Conservation (phyloP, 2,888 invertebrate species). For the Spodoptera picta region DNA sequence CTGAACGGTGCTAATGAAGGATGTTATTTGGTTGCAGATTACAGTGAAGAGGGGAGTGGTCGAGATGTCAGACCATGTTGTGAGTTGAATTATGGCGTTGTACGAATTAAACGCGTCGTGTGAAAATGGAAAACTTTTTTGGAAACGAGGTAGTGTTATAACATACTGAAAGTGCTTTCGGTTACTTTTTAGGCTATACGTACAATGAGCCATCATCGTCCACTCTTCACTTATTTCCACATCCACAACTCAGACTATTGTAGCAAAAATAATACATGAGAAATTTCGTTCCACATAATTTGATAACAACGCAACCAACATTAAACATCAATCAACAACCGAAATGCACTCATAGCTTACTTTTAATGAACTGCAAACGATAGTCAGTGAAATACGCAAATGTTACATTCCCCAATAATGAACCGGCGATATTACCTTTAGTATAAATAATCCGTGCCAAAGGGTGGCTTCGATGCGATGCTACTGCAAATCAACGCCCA, state of each 20-base stretch:
- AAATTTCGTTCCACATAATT: slow-evolving; percentile 6
- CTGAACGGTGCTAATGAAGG: slow-evolving; percentile 50
- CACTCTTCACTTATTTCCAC: too few relatives aligned
- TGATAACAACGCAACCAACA: slow-evolving; percentile 22
- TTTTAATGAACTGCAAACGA: slow-evolving; percentile 87
- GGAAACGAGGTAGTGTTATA: slow-evolving; percentile 17
- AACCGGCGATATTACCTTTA: slow-evolving; percentile 87
- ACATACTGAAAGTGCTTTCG: slow-evolving; percentile 8
- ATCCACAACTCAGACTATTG: background rate
- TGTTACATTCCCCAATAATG: slow-evolving; percentile 87
- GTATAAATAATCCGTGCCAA: slow-evolving; percentile 87
- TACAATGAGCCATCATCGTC: too few relatives aligned
- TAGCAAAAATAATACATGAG: background rate
- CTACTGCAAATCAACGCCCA: slow-evolving; percentile 86
- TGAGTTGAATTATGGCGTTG: slow-evolving; percentile 42
- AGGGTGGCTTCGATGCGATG: slow-evolving; percentile 86
- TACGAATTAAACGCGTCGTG: slow-evolving; percentile 38
- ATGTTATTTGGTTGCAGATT: slow-evolving; percentile 58
- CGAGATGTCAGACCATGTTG: slow-evolving; percentile 44
- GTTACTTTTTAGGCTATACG: background rate
- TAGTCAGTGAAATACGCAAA: slow-evolving; percentile 83
- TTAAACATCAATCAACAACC: slow-evolving; percentile 42
- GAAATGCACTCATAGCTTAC: slow-evolving; percentile 62
- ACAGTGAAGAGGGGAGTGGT: slow-evolving; percentile 53
- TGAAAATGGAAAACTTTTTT: slow-evolving; percentile 42